Conservation (phyloP, 2,888 invertebrate species). For the Caenorhabditis afra region DNA sequence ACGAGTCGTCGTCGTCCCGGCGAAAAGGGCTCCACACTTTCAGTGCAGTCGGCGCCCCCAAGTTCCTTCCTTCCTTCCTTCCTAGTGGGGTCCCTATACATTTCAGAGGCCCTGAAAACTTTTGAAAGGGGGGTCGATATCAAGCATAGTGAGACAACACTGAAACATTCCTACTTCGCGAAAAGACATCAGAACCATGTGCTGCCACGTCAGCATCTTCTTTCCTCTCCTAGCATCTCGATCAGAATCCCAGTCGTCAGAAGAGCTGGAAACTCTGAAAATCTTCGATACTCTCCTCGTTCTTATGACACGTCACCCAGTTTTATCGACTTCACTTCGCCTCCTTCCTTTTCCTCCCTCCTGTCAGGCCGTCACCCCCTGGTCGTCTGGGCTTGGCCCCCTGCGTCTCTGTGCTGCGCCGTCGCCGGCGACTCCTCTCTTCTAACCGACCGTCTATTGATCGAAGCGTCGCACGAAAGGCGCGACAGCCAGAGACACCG, state of each 20-base stretch:
- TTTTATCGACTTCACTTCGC: constrained; percentile 8
- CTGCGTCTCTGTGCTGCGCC: constrained; percentile 27
- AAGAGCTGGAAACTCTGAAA: too few species aligned
- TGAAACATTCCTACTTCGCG: too few species aligned
- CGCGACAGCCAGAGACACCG: constrained; percentile 14
- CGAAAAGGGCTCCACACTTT: neutral
- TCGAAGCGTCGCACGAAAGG: constrained; percentile 24
- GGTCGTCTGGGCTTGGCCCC: neutral
- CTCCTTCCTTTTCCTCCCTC: neutral
- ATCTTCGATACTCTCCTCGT: neutral
- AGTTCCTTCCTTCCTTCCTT: neutral
- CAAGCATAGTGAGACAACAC: too few species aligned
- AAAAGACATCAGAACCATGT: too few species aligned
- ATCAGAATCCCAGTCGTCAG: too few species aligned
- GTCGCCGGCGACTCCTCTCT: constrained; percentile 9
- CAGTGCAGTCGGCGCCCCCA: neutral
- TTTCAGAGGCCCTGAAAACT: too few species aligned
- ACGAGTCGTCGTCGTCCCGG: too few species aligned
- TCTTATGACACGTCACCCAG: neutral
- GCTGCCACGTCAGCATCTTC: too few species aligned
- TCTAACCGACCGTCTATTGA: constrained; percentile 50
- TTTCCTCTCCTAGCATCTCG: too few species aligned
- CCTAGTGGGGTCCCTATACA: too few species aligned
- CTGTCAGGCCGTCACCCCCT: neutral
- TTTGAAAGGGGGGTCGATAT: too few species aligned